A percentile compares a stretch with the other conserved stretches of the same genome.
These are phyloP conservation scores for Ferdinandea cuprea DNA, from an alignment of 2,888 invertebrate genomes.

Conservation along the genomic window DNA sequence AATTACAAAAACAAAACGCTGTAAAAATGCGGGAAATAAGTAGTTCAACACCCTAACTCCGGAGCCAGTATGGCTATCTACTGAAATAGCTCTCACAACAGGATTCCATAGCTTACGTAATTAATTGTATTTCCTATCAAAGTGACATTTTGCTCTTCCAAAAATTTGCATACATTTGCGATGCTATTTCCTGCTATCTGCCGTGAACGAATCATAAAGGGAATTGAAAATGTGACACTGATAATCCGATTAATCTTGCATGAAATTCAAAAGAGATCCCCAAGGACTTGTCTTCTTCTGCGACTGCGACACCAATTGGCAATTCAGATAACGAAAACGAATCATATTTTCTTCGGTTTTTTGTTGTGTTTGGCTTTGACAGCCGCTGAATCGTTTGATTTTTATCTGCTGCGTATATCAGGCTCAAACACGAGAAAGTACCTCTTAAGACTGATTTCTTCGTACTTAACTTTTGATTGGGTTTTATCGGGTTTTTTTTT, in stretches of 20 bases:
- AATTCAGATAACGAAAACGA: constrained; percentile 32
- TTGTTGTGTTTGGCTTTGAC: constrained; percentile 14
- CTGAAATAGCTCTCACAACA: too few species aligned
- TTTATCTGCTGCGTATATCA: constrained; percentile 29
- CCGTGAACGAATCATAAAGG: constrained; percentile 46
- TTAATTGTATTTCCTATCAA: neutral
- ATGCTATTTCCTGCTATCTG: neutral
- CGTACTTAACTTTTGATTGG: constrained; percentile 36
- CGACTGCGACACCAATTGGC: constrained; percentile 29
- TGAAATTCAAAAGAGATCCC: constrained; percentile 68
- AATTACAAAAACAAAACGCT: too few species aligned
- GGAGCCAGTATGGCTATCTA: too few species aligned
- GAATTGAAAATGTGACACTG: constrained; percentile 72
- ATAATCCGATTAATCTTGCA: constrained; percentile 73
- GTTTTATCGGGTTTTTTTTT: constrained; percentile 11
- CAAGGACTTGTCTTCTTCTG: constrained; percentile 46
- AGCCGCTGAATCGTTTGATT: constrained; percentile 44
- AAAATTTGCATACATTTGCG: constrained; percentile 52
- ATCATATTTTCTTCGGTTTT: constrained; percentile 43
- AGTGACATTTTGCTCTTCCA: constrained; percentile 34
- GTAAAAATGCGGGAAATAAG: too few species aligned
- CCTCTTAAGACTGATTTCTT: constrained; percentile 39
- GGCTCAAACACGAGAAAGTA: constrained; percentile 13
- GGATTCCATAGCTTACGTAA: neutral
- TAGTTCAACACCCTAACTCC: too few species aligned